Evolutionary conservation across 2,888 invertebrate genomes (phyloP).

Genomic region (Oscheius sp.): DNA sequence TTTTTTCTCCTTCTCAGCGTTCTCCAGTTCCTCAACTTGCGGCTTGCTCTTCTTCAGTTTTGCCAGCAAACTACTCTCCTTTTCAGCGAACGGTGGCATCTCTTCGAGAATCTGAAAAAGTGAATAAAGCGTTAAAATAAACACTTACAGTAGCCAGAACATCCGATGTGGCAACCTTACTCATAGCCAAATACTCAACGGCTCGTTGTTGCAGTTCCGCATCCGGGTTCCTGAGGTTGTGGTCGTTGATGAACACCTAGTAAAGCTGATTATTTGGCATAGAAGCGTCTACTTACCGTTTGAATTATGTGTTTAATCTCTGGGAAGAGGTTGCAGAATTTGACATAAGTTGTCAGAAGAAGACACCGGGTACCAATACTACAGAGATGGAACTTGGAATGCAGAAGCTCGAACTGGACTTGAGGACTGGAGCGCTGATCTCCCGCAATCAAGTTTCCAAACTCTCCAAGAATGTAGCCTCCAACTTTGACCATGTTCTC

Average conservation of each 20-base stretch:
- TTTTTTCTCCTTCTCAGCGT: constrained; percentile 70
- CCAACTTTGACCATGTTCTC: constrained; percentile 99
- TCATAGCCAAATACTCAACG: constrained; percentile 95
- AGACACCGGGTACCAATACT: constrained; percentile 96
- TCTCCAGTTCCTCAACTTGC: constrained; percentile 83
- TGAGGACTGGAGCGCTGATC: constrained; percentile 93
- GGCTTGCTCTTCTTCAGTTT: constrained; percentile 98
- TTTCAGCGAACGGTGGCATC: constrained; percentile 99
- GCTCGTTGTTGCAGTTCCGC: constrained; percentile 98
- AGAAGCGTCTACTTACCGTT: constrained; percentile 79
- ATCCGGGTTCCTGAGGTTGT: constrained; percentile 95
- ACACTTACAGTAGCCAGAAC: constrained; percentile 80
- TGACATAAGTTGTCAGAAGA: constrained; percentile 95
- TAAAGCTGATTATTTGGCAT: too few species aligned
- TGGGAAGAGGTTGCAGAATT: constrained; percentile 98
- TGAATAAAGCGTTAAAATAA: neutral
- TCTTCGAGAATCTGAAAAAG: constrained; percentile 82
- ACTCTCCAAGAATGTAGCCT: constrained; percentile 98
- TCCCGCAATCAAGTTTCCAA: constrained; percentile 98
- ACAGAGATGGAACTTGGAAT: constrained; percentile 98
- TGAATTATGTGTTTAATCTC: constrained; percentile 96
- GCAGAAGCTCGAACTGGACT: constrained; percentile 96
- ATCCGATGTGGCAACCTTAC: constrained; percentile 94
- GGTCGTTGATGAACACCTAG: constrained; percentile 80
- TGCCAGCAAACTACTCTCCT: constrained; percentile 90